Evolutionary conservation across 2,797 vertebrate genomes (phyloP).

Genomic region (Clarias pachynema): DNA sequence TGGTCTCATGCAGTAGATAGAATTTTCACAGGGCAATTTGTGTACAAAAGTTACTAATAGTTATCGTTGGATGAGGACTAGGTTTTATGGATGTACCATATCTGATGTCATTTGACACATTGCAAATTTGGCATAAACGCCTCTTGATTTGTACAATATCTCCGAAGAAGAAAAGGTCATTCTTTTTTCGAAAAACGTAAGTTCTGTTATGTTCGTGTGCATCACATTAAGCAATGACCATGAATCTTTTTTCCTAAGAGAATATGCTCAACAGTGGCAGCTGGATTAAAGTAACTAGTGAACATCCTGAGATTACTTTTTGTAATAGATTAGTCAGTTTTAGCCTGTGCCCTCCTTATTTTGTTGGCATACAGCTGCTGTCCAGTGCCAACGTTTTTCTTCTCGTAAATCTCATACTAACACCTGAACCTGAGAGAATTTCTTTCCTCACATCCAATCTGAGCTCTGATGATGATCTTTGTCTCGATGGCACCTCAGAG

Average conservation of each 20-base stretch:
- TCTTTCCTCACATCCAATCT: constrained; percentile 39
- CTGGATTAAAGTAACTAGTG: neutral
- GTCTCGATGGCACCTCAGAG: constrained; percentile 45
- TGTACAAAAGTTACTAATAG: neutral
- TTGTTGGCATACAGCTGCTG: constrained; percentile 8
- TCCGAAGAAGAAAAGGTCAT: neutral
- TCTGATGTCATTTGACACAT: neutral
- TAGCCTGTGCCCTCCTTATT: neutral
- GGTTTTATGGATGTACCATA: neutral
- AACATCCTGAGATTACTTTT: constrained; percentile 12
- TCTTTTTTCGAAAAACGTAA: neutral
- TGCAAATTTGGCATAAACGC: neutral
- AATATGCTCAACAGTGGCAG: neutral
- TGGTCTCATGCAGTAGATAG: neutral
- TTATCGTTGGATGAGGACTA: neutral
- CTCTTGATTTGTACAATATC: neutral
- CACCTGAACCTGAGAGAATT: constrained; percentile 42
- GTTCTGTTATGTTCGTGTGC: neutral
- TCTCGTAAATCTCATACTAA: constrained; percentile 11
- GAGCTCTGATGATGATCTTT: constrained; percentile 32
- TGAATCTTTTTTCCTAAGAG: constrained; percentile 8
- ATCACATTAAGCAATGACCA: neutral
- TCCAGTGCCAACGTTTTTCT: constrained; percentile 17
- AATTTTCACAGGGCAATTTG: neutral
- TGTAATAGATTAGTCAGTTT: constrained; percentile 22